A percentile compares a stretch with the other conserved stretches of the same genome.
Evolutionary conservation across 2,797 vertebrate genomes (phyloP).

Genomic region (Amblyopsis hoosieri): DNA sequence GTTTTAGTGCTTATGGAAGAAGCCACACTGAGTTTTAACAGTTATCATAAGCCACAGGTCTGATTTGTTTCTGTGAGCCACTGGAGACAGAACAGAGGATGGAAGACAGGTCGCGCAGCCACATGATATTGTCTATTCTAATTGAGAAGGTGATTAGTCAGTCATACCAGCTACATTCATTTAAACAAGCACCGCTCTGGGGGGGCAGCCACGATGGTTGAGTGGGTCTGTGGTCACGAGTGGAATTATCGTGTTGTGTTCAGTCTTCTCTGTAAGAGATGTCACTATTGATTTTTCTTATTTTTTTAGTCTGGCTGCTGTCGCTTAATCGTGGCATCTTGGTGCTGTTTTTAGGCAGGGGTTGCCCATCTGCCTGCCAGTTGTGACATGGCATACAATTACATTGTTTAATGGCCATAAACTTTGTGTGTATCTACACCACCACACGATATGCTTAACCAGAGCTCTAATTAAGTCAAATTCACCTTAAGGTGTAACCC

Average conservation of each 20-base stretch:
- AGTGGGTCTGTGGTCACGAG: conserved; percentile 62
- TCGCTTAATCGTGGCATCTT: conserved; percentile 56
- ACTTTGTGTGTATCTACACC: conserved; percentile 66
- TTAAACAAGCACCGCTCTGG: conserved; percentile 54
- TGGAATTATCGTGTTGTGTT: conserved; percentile 62
- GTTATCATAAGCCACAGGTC: conserved; percentile 40
- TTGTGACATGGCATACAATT: conserved; percentile 40
- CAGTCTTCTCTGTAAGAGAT: conserved; percentile 55
- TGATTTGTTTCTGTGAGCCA: conserved; percentile 33
- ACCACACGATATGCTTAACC: conserved; percentile 34
- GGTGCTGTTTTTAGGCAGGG: conserved; percentile 35
- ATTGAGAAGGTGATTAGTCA: conserved; percentile 66
- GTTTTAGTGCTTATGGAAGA: conserved; percentile 53
- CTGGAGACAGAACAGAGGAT: conserved; percentile 25
- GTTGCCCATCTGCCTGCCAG: conserved; percentile 54
- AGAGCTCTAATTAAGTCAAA: conserved; percentile 46
- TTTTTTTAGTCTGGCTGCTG: conserved; percentile 59
- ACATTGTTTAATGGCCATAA: conserved; percentile 39
- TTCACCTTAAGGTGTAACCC: conserved; percentile 32
- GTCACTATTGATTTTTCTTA: conserved; percentile 66
- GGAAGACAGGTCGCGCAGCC: conserved; percentile 38
- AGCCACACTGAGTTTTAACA: conserved; percentile 52
- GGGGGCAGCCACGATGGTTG: conserved; percentile 57
- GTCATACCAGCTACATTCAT: conserved; percentile 59
- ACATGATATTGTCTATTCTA: conserved; percentile 66